Evolutionary conservation across 2,888 invertebrate genomes (phyloP).

Genomic region (Xiphydria camelus): DNA sequence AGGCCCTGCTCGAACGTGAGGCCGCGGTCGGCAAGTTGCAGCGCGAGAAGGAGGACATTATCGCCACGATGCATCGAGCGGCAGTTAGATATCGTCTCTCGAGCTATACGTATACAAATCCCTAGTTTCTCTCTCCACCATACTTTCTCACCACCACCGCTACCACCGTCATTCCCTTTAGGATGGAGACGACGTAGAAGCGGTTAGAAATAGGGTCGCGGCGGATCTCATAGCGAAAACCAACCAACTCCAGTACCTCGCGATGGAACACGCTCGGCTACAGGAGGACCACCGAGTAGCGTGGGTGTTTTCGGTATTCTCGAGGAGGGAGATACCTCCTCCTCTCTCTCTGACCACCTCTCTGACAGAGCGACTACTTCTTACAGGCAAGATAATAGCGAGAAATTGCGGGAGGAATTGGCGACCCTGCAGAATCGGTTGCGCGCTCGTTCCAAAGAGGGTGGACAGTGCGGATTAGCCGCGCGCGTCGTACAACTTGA

Average conservation of each 20-base stretch:
- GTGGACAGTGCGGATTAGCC: too few relatives aligned
- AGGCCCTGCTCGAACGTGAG: slow-evolving; percentile 54
- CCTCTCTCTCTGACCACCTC: too few relatives aligned
- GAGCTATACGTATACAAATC: slow-evolving; percentile 58
- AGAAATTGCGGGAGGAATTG: slow-evolving; percentile 32
- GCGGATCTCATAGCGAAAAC: slow-evolving; percentile 60
- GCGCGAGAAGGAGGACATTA: slow-evolving; percentile 61
- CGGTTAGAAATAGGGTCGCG: slow-evolving; percentile 60
- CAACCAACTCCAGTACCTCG: slow-evolving; percentile 44
- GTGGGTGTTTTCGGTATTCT: slow-evolving; percentile 27
- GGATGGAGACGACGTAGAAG: slow-evolving; percentile 58
- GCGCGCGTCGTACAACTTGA: too few relatives aligned
- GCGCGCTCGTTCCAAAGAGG: slow-evolving; percentile 31
- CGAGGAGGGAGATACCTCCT: too few relatives aligned
- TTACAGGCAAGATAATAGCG: slow-evolving; percentile 35
- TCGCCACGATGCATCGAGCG: slow-evolving; percentile 59
- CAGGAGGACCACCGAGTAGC: slow-evolving; percentile 28
- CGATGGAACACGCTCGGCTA: slow-evolving; percentile 26
- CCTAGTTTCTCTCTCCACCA: slow-evolving; percentile 56
- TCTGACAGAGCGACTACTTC: too few relatives aligned
- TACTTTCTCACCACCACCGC: too few relatives aligned
- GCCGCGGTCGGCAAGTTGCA: slow-evolving; percentile 57
- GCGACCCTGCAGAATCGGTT: slow-evolving; percentile 27
- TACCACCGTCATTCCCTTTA: slow-evolving; percentile 24
- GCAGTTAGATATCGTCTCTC: slow-evolving; percentile 60